Evolutionary conservation across 2,888 invertebrate species (phyloP).

Genomic region (Pharmacophagus antenor): DNA sequence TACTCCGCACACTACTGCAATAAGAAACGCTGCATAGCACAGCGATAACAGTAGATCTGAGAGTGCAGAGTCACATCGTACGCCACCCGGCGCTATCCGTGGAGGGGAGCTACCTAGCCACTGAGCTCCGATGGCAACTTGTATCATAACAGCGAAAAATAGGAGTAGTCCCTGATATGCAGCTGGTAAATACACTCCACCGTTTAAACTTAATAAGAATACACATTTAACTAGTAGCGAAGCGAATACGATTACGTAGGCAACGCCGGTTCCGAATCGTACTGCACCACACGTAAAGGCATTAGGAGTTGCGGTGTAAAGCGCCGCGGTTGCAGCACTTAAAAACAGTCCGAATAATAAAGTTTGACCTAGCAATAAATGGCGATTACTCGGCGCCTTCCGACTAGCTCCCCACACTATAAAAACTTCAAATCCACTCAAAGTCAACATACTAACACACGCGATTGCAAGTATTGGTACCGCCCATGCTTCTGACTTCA

Average conservation of each 20-base stretch:
- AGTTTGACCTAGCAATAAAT: conserved; percentile 93
- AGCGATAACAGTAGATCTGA: conserved; percentile 88
- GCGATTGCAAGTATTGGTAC: conserved; percentile 92
- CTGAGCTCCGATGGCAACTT: conserved; percentile 91
- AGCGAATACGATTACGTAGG: conserved; percentile 93
- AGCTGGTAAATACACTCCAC: conserved; percentile 94
- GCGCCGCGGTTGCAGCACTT: conserved; percentile 89
- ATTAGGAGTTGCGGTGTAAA: conserved; percentile 89
- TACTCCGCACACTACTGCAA: conserved; percentile 90
- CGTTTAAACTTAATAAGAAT: conserved; percentile 94
- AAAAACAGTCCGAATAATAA: conserved; percentile 90
- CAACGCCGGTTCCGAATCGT: conserved; percentile 89
- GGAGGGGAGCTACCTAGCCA: conserved; percentile 92
- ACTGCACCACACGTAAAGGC: conserved; percentile 90
- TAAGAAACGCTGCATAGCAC: conserved; percentile 91
- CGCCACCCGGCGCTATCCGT: conserved; percentile 52
- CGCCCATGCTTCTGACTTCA: conserved; percentile 92
- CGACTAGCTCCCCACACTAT: conserved; percentile 90
- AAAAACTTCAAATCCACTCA: conserved; percentile 93
- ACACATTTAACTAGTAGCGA: conserved; percentile 96
- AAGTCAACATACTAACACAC: conserved; percentile 90
- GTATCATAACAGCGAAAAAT: conserved; percentile 94
- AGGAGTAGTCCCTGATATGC: conserved; percentile 94
- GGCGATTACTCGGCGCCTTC: conserved; percentile 90
- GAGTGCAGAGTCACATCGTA: conserved; percentile 84